phyloP scores from a whole-genome alignment of 2,797 vertebrate genomes.

The Pangasius mekongensis region DNA sequence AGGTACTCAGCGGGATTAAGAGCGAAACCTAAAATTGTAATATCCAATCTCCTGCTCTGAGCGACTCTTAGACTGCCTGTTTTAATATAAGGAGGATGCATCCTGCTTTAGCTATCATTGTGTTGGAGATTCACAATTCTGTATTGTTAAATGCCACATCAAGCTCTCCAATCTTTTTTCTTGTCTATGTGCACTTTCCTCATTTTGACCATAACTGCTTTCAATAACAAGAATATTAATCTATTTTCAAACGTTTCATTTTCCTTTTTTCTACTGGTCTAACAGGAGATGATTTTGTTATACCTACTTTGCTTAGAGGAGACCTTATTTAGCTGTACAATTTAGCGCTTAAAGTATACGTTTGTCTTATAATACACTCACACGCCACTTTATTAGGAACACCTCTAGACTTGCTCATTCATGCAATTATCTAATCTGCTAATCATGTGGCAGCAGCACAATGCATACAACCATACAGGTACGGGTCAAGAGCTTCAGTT shows the following conservation, averaged over 20 bases:
- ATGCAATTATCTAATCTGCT: neutral
- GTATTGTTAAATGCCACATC: constrained; percentile 16
- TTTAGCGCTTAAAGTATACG: neutral
- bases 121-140: constrained; percentile 18
- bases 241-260: neutral
- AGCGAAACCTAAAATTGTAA: constrained; percentile 23
- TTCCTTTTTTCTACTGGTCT: neutral
- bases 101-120: constrained; percentile 16
- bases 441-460: neutral
- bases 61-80: constrained; percentile 13
- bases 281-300: constrained; percentile 1
- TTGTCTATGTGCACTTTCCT: neutral
- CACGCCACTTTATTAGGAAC: neutral
- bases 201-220: neutral
- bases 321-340: neutral
- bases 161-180: neutral
- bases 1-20: constrained; percentile 34
- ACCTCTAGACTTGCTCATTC: neutral
- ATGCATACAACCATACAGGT: neutral
- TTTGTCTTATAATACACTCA: neutral
- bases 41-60: constrained; percentile 49
- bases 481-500: neutral
- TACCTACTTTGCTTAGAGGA: neutral
- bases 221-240: neutral
- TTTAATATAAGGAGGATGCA: constrained; percentile 8